Evolutionary conservation across 2,113 vertebrate species (phyloP).

Genomic region (Nyctibius bracteatus): DNA sequence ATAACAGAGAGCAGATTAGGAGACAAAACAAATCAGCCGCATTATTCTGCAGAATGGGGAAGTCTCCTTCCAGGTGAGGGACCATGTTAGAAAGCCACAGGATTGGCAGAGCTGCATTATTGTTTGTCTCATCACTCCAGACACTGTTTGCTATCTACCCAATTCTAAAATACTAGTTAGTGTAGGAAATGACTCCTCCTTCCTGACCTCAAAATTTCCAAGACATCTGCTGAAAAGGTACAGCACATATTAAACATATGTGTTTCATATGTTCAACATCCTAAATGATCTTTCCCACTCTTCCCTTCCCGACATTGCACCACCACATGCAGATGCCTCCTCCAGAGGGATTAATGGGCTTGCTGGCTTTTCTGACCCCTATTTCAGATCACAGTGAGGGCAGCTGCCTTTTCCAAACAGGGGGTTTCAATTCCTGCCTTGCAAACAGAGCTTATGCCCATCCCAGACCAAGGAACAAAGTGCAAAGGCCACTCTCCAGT

Average conservation of each 20-base stretch:
- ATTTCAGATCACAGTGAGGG: background rate
- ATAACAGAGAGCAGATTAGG: background rate
- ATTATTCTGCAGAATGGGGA: background rate
- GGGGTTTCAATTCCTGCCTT: background rate
- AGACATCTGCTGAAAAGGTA: background rate
- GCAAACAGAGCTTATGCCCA: background rate
- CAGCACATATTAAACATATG: background rate
- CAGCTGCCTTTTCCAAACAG: background rate
- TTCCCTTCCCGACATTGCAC: background rate
- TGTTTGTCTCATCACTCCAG: background rate
- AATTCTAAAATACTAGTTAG: background rate
- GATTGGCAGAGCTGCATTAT: background rate
- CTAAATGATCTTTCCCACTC: background rate
- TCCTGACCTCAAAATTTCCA: background rate
- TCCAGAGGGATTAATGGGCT: background rate
- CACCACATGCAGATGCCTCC: background rate
- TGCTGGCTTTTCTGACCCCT: background rate
- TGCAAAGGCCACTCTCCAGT: background rate
- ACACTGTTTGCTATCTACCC: background rate
- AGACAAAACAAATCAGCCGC: background rate
- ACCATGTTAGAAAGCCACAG: background rate
- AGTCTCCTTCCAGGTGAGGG: background rate
- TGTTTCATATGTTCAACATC: background rate
- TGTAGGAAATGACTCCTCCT: background rate
- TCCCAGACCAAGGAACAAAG: background rate